A percentile compares a stretch with the other conserved stretches of the same genome.
Conservation (phyloP, 2,113 vertebrate species). For the Nycticryphes semicollaris region DNA sequence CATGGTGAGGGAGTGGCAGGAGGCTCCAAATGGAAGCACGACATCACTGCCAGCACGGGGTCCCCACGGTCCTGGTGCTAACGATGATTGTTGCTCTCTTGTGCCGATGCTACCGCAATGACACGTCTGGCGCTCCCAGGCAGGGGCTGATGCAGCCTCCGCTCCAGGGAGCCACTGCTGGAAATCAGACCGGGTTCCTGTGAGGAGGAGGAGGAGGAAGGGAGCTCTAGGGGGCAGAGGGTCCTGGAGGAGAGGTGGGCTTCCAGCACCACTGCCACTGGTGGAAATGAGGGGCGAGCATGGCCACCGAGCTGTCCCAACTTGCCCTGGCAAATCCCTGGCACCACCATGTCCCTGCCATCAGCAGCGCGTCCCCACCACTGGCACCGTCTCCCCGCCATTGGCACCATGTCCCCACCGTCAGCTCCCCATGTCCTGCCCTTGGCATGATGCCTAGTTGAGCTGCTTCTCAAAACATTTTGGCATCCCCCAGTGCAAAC, state of each 20-base stretch:
- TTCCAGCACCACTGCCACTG: neutral
- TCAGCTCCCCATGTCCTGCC: neutral
- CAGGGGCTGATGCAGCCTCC: conserved; percentile 1
- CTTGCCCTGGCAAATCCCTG: neutral
- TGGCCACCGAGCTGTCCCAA: rapidly evolving
- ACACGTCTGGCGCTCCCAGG: neutral
- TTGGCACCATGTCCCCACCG: rapidly evolving
- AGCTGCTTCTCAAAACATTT: neutral
- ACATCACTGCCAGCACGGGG: conserved; percentile 2
- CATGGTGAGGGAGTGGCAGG: neutral
- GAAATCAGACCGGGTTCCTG: neutral
- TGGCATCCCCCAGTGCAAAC: neutral
- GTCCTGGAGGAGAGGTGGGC: neutral
- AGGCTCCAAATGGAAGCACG: conserved; percentile 42
- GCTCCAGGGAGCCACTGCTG: neutral
- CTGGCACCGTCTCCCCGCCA: neutral
- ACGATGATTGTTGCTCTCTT: conserved; percentile 8
- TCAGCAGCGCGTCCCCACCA: neutral
- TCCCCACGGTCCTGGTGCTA: neutral
- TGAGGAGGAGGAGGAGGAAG: neutral
- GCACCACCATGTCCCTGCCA: neutral
- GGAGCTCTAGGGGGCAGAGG: neutral
- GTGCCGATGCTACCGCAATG: neutral
- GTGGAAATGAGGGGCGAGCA: rapidly evolving
- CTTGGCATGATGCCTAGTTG: neutral